Evolutionary conservation across 2,113 vertebrate genomes (phyloP).

Genomic region (Epinephelus moara): DNA sequence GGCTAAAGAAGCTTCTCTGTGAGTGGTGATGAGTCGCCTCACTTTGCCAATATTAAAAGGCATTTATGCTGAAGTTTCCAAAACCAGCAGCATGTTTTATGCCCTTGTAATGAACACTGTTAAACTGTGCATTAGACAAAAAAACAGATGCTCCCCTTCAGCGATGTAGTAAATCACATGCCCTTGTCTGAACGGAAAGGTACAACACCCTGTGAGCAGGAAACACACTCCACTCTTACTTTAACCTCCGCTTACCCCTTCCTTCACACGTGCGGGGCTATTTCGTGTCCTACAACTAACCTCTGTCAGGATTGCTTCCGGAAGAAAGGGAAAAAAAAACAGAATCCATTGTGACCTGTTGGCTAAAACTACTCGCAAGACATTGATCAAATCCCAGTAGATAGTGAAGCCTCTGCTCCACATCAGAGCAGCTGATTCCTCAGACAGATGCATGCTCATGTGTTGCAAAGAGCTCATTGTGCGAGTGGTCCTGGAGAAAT

Average conservation of each 20-base stretch:
- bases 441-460: constrained; percentile 60
- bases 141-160: constrained; percentile 76
- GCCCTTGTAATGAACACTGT: constrained; percentile 80
- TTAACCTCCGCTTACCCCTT: constrained; percentile 71
- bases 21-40: constrained; percentile 60
- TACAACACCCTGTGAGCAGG: constrained; percentile 58
- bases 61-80: constrained; percentile 78
- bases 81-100: constrained; percentile 76
- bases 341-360: constrained; percentile 53
- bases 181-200: constrained; percentile 72
- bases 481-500: constrained; percentile 32
- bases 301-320: constrained; percentile 59
- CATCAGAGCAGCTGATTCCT: constrained; percentile 58
- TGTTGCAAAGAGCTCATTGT: constrained; percentile 61
- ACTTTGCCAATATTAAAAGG: constrained; percentile 74
- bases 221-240: constrained; percentile 62
- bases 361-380: constrained; percentile 54
- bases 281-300: constrained; percentile 74
- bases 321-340: constrained; percentile 17
- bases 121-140: constrained; percentile 77
- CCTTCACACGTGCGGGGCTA: constrained; percentile 45
- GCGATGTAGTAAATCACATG: constrained; percentile 80
- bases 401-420: constrained; percentile 29
- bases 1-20: constrained; percentile 36
- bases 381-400: constrained; percentile 66